A percentile compares a stretch with the other conserved stretches of the same genome.
phyloP scores from a whole-genome alignment of 2,113 vertebrate genomes.

The Charadrius vociferus region DNA sequence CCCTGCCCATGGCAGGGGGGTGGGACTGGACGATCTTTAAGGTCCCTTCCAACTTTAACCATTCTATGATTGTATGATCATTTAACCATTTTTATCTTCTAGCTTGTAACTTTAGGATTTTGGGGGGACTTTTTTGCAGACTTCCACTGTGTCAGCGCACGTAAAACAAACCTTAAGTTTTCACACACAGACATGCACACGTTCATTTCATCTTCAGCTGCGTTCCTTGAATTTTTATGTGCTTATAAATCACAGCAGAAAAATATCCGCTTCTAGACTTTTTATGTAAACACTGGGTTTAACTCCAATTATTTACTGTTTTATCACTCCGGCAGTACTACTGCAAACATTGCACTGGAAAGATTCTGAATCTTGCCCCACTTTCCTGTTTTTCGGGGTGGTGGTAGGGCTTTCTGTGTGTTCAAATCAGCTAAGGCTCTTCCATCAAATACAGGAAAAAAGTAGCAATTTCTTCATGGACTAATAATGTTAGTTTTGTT shows the following conservation, averaged over 20 bases:
- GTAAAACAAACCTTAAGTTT: background rate
- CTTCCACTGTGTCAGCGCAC: background rate
- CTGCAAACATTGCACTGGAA: background rate
- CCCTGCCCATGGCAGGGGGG: background rate
- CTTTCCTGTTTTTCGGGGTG: background rate
- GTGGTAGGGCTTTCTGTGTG: background rate
- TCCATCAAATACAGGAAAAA: background rate
- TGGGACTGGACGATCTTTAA: background rate
- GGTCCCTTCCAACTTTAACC: background rate
- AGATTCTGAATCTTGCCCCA: background rate
- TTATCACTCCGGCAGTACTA: background rate
- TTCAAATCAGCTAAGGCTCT: background rate
- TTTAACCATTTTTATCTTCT: background rate
- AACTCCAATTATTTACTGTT: background rate
- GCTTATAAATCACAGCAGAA: slow-evolving; percentile 13
- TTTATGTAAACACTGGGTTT: too few relatives aligned
- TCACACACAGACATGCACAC: background rate
- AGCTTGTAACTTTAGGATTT: background rate
- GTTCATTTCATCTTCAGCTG: background rate
- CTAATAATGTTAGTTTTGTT: background rate
- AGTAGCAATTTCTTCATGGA: background rate
- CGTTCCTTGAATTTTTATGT: background rate
- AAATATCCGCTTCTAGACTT: background rate
- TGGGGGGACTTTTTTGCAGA: background rate
- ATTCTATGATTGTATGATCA: background rate